Base-by-base conservation (phyloP, 2,113 vertebrate species). In the Acanthochromis polyacanthus region DNA sequence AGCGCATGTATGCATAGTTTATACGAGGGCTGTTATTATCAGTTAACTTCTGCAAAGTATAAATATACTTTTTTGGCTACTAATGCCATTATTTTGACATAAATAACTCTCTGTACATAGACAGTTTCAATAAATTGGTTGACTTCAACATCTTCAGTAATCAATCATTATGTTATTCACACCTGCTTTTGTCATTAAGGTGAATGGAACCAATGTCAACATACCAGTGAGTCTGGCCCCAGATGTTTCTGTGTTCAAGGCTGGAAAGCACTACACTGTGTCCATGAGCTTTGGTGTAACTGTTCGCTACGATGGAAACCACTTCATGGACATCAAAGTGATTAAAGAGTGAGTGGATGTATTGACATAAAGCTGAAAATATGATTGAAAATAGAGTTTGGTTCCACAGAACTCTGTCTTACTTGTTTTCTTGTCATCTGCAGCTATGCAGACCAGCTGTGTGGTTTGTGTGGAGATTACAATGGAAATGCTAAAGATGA, bases 381-480 rank as follows among this genome's bases (percentile, higher is more conserved):
- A 40, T 3, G 3, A 10, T 40, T 30, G 1, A 30, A 30, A 30
- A 30, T 4, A 30, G 30, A 30, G 30, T 30, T 30, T 30, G 30
- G 30, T 30, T 30, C 30, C 30, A 30, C 4, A 30, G 30, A 30
- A 30, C 38, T 40, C 38, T 40, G 9, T 10, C 10, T 12, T 40
- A 12, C 48, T n/a, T 4, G 1, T 51, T 51, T 52, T 48, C 10
- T 32, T 87, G 8, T 73, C 3, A 5, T 58, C 3, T 77, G 19
- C 81, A 95, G 94, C 75, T 95, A 94, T 69, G 45, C 92, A 51
- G 57, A 89, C 19, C 58, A 69, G 43, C 80, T 95, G 25, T 95
- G 94, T 84, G 94, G 95, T 20, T 85, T 95, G 80, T 95, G 94
- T 82, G 95, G 94, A 40, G 89, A 95, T 66, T 95, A 95, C 50